A percentile compares a stretch with the other conserved stretches of the same genome.
These are phyloP conservation scores for Drosophila rhopaloa DNA, from an alignment of 1,140 invertebrate genomes.

Conservation along the genomic window DNA sequence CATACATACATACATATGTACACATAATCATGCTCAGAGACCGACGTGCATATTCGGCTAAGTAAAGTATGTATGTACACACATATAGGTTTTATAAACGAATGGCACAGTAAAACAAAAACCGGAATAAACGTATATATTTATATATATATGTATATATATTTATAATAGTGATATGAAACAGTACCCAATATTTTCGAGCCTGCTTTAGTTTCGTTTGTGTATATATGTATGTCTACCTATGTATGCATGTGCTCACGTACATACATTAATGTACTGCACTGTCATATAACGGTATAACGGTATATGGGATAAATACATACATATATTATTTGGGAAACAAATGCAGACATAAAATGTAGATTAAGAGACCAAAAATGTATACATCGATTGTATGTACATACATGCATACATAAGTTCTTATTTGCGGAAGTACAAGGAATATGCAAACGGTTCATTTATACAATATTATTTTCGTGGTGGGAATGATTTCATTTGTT, in stretches of 20 bases:
- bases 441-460: neutral
- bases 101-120: constrained; percentile 61
- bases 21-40: constrained; percentile 5
- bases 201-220: constrained; percentile 13
- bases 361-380: neutral
- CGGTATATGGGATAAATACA: neutral
- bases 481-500: too few species aligned
- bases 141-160: constrained; percentile 4
- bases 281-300: neutral
- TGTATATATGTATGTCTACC: constrained; percentile 2
- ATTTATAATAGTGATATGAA: constrained; percentile 43
- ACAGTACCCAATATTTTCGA: constrained; percentile 19
- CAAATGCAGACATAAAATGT: neutral
- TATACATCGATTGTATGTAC: neutral
- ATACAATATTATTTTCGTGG: too few species aligned
- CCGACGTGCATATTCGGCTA: constrained; percentile 9
- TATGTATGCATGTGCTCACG: neutral
- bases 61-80: constrained; percentile 3
- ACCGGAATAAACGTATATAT: constrained; percentile 38
- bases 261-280: constrained; percentile 7
- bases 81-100: constrained; percentile 24
- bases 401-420: constrained; percentile 3
- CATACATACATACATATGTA: neutral
- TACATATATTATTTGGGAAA: neutral
- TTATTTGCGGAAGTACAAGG: constrained; percentile 1